Evolutionary conservation across 2,888 invertebrate species (phyloP).

Genomic region (Halictus quadricinctus): DNA sequence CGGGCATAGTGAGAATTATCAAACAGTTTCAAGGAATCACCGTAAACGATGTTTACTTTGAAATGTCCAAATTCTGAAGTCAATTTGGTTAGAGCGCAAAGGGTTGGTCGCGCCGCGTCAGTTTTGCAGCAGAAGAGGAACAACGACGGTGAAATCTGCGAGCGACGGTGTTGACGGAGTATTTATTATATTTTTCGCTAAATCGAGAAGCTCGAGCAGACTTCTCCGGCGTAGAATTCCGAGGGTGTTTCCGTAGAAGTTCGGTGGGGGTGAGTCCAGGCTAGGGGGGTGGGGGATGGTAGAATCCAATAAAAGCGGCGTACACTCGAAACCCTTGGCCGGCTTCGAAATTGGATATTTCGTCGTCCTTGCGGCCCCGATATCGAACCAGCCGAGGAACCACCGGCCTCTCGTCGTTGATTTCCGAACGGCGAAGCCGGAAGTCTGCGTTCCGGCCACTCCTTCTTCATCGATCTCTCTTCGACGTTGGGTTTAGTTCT

Average conservation of each 20-base stretch:
- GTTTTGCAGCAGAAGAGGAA: neutral
- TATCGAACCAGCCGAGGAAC: constrained; percentile 17
- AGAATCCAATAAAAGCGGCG: constrained; percentile 1
- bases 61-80: neutral
- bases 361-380: constrained; percentile 14
- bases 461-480: constrained; percentile 54
- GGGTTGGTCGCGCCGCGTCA: neutral
- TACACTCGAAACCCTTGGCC: constrained; percentile 7
- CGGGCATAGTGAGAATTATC: no score
- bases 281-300: neutral
- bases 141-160: neutral
- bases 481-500: constrained; percentile 3
- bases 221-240: neutral
- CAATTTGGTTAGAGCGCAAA: neutral
- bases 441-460: constrained; percentile 32
- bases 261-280: neutral
- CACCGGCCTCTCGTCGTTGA: constrained; percentile 9
- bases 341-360: constrained; percentile 17
- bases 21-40: no score
- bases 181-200: neutral
- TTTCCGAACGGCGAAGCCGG: constrained; percentile 18
- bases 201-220: neutral
- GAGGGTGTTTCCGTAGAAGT: neutral
- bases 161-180: neutral
- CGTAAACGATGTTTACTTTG: no score